Evolutionary conservation across 2,113 vertebrate species (phyloP), one percentile per base, ranked within the genome.

Genomic region (Dipodomys spectabilis): DNA sequence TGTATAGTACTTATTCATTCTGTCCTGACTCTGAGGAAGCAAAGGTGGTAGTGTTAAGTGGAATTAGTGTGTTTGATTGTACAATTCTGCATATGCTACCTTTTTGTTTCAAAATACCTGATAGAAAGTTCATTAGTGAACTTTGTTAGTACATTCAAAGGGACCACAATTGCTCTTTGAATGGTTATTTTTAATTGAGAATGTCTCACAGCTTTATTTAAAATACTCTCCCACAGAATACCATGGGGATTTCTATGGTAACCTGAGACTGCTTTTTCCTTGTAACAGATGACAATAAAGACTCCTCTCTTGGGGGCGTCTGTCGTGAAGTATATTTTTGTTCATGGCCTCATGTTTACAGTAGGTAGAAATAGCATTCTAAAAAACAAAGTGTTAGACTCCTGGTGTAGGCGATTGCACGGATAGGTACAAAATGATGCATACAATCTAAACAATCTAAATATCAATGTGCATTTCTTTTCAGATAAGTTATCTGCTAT

Each of bases 141-240:
- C 89, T 96, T 95, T 95, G 80, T 97, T 96, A 91, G 87, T 90
- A 71, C 93, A 86, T 92, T 92, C 49, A 86, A 83, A 81, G 95
- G 86, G 95, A 91, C 71, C 45, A 15, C 82, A 88, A 88, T 84
- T 92, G 81, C 84, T 90, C 71, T 92, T 97, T 89, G 6, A 2
- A 95, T 97, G 94, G 86, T 96, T 96, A 95, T 96, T 97, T 95
- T 96, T 96, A 97, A 96, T 91, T 92, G 96, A 94, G 94, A 77
- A 79, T 72, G 71, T 96, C 91, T 96, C 81, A 90, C 79, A 65
- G 75, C 88, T 94, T 94, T 95, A 93, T 95, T 97, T 94, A 96
- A 94, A 94, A 84, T 74, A 80, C 49, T 75, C 96, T 78, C 90
- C 93, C 85, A 89, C 88, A 77, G 89, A 94, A 85, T 30, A 92